These are phyloP conservation scores for Heterocephalus glaber DNA, from an alignment of 2,113 vertebrate genomes.

Conservation along the genomic window DNA sequence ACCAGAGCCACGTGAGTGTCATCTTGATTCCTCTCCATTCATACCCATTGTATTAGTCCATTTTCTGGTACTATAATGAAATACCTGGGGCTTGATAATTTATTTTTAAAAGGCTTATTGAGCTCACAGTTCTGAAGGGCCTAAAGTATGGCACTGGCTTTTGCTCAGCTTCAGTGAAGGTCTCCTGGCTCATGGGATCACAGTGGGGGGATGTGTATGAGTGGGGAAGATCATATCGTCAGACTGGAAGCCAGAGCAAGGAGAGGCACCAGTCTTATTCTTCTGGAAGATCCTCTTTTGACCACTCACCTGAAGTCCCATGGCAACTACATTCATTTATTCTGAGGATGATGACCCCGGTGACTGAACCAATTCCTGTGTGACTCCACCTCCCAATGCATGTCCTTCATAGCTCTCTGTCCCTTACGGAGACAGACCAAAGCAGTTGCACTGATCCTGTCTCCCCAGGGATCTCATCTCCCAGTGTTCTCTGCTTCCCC, in stretches of 20 bases:
- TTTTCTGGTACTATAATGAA: background rate
- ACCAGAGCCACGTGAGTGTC: fast-evolving
- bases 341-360: background rate
- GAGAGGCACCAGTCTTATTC: background rate
- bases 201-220: too few relatives aligned
- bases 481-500: too few relatives aligned
- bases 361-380: background rate
- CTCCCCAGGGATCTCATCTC: background rate
- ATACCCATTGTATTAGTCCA: background rate
- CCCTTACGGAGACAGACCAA: background rate
- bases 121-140: background rate
- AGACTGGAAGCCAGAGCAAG: background rate
- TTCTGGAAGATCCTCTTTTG: background rate
- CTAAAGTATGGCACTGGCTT: background rate
- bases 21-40: background rate
- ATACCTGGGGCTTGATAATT: background rate
- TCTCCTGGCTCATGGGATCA: background rate
- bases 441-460: background rate
- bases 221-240: background rate
- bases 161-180: background rate
- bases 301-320: background rate
- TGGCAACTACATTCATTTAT: background rate
- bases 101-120: background rate
- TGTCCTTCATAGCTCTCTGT: background rate
- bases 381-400: background rate